phyloP scores from a whole-genome alignment of 2,113 vertebrate species.

The Myotis davidii region DNA sequence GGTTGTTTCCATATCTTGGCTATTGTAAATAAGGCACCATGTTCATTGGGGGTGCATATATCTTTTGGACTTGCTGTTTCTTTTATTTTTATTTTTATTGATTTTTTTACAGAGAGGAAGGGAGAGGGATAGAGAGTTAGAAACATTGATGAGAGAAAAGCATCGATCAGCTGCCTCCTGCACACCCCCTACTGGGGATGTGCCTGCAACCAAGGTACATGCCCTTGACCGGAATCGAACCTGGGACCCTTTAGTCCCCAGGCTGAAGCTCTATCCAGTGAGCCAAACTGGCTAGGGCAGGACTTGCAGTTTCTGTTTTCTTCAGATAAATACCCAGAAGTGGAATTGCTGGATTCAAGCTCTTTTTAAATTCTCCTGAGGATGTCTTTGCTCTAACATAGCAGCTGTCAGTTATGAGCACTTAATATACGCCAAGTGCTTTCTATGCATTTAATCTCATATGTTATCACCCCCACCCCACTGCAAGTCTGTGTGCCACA shows the following conservation, averaged over 20 bases:
- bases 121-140: too few species aligned
- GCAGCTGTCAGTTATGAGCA: not conserved
- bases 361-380: not conserved
- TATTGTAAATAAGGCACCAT: not conserved
- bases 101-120: too few species aligned
- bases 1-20: not conserved
- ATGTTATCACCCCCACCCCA: not conserved
- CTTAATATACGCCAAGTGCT: not conserved
- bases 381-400: not conserved
- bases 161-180: too few species aligned
- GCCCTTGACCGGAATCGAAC: too few species aligned
- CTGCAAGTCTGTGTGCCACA: not conserved
- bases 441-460: not conserved
- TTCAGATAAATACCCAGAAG: not conserved
- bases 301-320: not conserved
- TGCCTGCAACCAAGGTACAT: too few species aligned
- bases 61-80: not conserved
- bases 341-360: not conserved
- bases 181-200: too few species aligned
- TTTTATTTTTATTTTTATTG: too few species aligned
- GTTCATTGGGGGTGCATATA: not conserved
- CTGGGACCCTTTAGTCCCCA: too few species aligned
- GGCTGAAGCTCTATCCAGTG: too few species aligned
- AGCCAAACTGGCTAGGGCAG: too few species aligned
- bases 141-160: too few species aligned